Percentiles rank a stretch among this genome's conserved stretches.
Conservation (phyloP, 2,797 vertebrate genomes). For the Podarcis lilfordi region DNA sequence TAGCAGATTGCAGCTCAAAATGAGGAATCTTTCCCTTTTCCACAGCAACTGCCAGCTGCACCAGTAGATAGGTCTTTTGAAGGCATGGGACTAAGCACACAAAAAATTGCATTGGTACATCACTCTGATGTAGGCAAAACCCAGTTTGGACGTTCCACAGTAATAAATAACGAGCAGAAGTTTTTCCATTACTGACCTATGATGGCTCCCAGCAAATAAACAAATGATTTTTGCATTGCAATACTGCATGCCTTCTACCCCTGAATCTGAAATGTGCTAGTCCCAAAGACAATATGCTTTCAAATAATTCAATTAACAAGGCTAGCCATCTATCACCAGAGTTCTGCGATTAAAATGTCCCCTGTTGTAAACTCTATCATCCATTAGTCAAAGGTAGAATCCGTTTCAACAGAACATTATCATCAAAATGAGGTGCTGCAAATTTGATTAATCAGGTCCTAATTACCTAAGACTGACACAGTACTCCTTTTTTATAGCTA, state of each 20-base stretch:
- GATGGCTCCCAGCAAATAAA: constrained; percentile 41
- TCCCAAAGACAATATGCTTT: constrained; percentile 57
- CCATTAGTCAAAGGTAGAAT: constrained; percentile 69
- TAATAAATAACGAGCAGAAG: neutral
- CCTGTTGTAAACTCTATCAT: constrained; percentile 67
- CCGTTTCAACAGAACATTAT: constrained; percentile 57
- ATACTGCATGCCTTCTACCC: neutral
- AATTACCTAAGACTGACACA: constrained; percentile 61
- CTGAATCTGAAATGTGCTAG: constrained; percentile 45
- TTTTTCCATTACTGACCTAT: constrained; percentile 21
- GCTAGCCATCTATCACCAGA: constrained; percentile 67
- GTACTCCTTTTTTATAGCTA: constrained; percentile 20
- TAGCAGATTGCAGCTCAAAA: neutral
- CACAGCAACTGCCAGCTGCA: neutral
- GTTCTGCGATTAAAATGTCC: constrained; percentile 74
- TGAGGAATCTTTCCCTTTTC: neutral
- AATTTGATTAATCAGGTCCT: constrained; percentile 71
- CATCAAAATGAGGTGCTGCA: constrained; percentile 54
- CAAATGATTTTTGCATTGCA: constrained; percentile 22
- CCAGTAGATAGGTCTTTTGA: neutral
- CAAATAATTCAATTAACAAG: constrained; percentile 72
- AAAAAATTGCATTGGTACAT: neutral
- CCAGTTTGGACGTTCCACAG: neutral
- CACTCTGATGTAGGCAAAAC: neutral
- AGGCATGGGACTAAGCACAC: neutral